Percentiles rank a stretch among this genome's conserved stretches.
Evolutionary conservation across 2,113 vertebrate species (phyloP).

Genomic region (Siniperca chuatsi): DNA sequence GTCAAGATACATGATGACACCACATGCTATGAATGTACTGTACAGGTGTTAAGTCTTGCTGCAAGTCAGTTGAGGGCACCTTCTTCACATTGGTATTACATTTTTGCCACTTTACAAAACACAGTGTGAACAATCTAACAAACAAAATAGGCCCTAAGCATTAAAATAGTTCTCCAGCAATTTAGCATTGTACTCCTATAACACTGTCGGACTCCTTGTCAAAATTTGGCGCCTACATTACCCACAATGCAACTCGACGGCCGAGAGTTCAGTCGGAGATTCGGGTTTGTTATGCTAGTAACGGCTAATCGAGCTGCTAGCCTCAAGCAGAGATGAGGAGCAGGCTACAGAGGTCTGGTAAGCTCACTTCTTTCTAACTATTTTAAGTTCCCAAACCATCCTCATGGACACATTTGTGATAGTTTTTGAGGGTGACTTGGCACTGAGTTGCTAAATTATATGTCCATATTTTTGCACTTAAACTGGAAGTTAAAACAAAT

Average conservation of each 20-base stretch:
- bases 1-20: not conserved
- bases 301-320: not conserved
- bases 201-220: not conserved
- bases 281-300: not conserved
- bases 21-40: not conserved
- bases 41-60: not conserved
- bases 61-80: not conserved
- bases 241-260: not conserved
- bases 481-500: not conserved
- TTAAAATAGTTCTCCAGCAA: not conserved
- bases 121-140: not conserved
- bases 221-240: not conserved
- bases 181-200: not conserved
- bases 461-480: not conserved
- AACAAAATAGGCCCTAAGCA: not conserved
- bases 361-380: not conserved
- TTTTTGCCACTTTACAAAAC: not conserved
- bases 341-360: not conserved
- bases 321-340: not conserved
- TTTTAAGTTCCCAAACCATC: conserved; percentile 1
- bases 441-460: not conserved
- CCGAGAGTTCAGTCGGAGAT: not conserved
- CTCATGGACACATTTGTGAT: not conserved
- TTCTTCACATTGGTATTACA: not conserved
- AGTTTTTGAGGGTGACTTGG: not conserved